A percentile compares a stretch with the other conserved stretches of the same genome.
Evolutionary conservation across 2,113 vertebrate genomes (phyloP).

Genomic region (Nesoenas mayeri): DNA sequence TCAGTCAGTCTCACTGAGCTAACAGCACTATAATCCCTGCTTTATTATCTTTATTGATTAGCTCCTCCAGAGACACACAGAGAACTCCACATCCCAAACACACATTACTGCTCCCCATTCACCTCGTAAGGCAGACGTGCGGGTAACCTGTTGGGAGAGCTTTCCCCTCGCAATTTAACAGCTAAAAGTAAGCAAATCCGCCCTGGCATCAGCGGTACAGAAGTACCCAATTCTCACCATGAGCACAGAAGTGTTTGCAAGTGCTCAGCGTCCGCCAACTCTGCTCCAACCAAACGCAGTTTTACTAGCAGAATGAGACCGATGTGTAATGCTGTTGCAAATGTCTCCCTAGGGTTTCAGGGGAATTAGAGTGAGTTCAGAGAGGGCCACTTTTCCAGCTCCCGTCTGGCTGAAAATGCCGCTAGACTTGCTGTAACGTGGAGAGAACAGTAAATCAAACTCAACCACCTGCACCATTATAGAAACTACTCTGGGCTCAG

Average conservation of each 20-base stretch:
- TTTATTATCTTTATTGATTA: constrained; percentile 12
- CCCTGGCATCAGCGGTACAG: not conserved
- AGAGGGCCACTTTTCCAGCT: not conserved
- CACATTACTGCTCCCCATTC: not conserved
- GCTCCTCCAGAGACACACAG: not conserved
- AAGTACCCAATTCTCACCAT: rapidly evolving
- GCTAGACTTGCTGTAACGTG: not conserved
- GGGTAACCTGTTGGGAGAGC: not conserved
- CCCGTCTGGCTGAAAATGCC: not conserved
- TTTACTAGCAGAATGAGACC: not conserved
- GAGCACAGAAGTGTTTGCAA: not conserved
- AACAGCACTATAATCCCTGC: not conserved
- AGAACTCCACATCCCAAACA: not conserved
- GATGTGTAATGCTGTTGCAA: not conserved
- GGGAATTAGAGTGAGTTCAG: constrained; percentile 33
- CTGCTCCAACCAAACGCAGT: rapidly evolving
- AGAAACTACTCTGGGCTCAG: not conserved
- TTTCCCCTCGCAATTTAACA: not conserved
- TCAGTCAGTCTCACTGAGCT: not conserved
- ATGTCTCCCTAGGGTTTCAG: constrained; percentile 33
- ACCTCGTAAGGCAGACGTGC: not conserved
- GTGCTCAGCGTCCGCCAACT: rapidly evolving
- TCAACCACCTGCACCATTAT: not conserved
- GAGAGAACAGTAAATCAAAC: constrained; percentile 32
- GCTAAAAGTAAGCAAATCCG: not conserved